Conservation (phyloP, 2,797 vertebrate species). For the Phrynocephalus vlangalii region DNA sequence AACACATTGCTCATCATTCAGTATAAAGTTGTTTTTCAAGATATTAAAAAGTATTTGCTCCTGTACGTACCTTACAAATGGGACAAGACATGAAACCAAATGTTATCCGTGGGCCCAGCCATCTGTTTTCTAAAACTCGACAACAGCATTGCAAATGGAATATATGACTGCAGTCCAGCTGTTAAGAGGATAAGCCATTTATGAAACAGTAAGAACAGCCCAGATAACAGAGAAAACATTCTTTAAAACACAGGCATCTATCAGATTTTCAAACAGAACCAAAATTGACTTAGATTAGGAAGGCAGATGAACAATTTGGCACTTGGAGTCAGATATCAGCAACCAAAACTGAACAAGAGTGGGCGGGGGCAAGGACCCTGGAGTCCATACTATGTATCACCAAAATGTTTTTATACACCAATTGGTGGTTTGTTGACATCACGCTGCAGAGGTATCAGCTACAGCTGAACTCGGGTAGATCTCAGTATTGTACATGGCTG, state of each 20-base stretch:
- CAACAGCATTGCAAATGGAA: slow-evolving; percentile 98
- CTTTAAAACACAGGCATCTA: no score
- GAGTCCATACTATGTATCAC: not conserved
- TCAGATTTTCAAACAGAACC: no score
- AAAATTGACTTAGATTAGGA: no score
- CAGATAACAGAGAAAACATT: not conserved
- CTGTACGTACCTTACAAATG: slow-evolving; percentile 92
- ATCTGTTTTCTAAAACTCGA: slow-evolving; percentile 96
- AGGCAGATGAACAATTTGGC: no score
- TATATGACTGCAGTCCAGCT: slow-evolving; percentile 99
- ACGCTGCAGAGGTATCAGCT: no score
- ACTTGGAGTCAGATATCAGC: not conserved
- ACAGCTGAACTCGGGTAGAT: not conserved
- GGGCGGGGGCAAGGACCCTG: no score
- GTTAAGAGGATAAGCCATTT: slow-evolving; percentile 50
- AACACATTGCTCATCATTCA: not conserved
- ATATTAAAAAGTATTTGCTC: not conserved
- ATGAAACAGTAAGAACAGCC: not conserved
- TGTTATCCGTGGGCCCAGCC: slow-evolving; percentile 97
- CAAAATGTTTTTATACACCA: not conserved
- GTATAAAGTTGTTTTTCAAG: not conserved
- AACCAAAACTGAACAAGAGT: not conserved
- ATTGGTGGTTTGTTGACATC: not conserved
- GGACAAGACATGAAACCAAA: slow-evolving; percentile 99
- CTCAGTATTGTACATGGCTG: not conserved